phyloP scores from a whole-genome alignment of 2,113 vertebrate species.

The Heliornis fulica region DNA sequence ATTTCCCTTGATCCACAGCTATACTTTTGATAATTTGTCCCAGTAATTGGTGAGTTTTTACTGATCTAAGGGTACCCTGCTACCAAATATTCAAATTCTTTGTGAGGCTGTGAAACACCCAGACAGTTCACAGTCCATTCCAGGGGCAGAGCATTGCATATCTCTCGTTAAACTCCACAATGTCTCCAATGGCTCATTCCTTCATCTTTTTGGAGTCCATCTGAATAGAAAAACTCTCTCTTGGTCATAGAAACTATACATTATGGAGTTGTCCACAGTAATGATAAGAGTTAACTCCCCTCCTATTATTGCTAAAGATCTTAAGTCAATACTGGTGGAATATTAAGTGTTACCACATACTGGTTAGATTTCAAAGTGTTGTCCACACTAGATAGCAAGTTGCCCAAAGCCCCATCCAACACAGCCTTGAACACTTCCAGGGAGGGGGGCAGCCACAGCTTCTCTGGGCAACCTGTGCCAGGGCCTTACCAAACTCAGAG shows the following conservation, averaged over 20 bases:
- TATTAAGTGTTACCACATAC: background rate
- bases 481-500: too few relatives aligned
- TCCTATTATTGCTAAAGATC: background rate
- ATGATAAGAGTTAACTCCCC: background rate
- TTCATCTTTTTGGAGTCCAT: background rate
- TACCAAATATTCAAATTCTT: background rate
- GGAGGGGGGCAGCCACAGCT: too few relatives aligned
- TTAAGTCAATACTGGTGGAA: background rate
- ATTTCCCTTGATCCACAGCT: background rate
- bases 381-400: background rate
- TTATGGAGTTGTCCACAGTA: background rate
- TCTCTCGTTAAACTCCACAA: background rate
- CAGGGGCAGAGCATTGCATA: fast-evolving
- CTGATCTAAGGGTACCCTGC: background rate
- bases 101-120: background rate
- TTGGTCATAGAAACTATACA: background rate
- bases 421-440: too few relatives aligned
- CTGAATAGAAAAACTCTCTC: background rate
- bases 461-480: too few relatives aligned
- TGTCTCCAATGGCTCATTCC: background rate
- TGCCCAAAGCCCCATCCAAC: too few relatives aligned
- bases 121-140: background rate
- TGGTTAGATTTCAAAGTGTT: background rate
- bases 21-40: background rate
- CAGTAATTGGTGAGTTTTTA: background rate